These are phyloP conservation scores for Neosilurus hyrtlii DNA, from an alignment of 2,797 vertebrate species.

Conservation along the genomic window DNA sequence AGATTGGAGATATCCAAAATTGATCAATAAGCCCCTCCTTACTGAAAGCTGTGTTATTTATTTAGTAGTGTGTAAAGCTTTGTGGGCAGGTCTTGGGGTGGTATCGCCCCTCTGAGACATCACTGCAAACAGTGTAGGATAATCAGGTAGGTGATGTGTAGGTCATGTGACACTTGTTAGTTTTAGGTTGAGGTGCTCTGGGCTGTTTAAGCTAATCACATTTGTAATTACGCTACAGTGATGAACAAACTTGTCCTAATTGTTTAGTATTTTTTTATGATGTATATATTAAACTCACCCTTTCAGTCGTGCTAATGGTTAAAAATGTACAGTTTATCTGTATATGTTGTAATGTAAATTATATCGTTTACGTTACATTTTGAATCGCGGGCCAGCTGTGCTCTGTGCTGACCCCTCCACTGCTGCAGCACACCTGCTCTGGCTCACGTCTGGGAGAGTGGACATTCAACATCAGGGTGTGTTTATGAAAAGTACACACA, in stretches of 20 bases:
- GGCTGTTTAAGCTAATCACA: neutral
- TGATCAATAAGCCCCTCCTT: neutral
- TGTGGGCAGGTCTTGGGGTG: too few species aligned
- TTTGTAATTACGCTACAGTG: neutral
- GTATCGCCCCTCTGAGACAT: too few species aligned
- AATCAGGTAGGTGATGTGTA: too few species aligned
- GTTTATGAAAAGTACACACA: constrained; percentile 42
- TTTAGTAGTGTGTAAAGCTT: too few species aligned
- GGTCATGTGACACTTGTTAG: neutral
- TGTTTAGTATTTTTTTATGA: neutral
- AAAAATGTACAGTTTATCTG: neutral
- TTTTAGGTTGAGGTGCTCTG: neutral
- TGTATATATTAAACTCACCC: neutral
- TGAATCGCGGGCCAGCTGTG: neutral
- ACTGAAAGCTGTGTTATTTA: neutral
- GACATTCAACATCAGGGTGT: constrained; percentile 35
- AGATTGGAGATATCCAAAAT: neutral
- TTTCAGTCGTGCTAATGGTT: neutral
- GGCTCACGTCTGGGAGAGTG: constrained; percentile 55
- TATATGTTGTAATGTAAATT: neutral
- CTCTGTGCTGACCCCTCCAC: constrained; percentile 1
- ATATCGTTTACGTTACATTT: neutral
- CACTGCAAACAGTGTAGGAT: too few species aligned
- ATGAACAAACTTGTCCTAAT: neutral
- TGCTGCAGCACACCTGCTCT: constrained; percentile 66